Conservation (phyloP, 2,888 invertebrate genomes). For the Tiliacea citrago region DNA sequence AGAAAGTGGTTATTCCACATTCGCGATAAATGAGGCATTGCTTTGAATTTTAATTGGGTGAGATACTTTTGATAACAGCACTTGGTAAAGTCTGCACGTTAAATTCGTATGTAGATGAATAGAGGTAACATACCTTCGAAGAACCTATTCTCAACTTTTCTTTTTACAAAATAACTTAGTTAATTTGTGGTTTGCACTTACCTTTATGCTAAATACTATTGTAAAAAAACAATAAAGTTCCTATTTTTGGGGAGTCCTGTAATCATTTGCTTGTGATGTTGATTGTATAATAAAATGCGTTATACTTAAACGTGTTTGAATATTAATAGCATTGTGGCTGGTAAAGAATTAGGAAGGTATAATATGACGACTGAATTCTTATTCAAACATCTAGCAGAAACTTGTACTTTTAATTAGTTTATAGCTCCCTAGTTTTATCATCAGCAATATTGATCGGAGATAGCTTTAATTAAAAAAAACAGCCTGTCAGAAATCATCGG, state of each 20-base stretch:
- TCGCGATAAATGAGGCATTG: slow-evolving; percentile 10
- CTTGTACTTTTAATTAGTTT: not conserved
- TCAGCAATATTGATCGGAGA: not conserved
- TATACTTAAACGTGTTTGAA: not conserved
- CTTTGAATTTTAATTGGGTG: slow-evolving; percentile 21
- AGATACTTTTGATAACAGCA: not conserved
- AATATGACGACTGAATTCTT: not conserved
- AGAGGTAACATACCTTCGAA: not conserved
- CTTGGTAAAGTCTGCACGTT: slow-evolving; percentile 1
- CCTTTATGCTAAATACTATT: not conserved
- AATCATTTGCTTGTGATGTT: not conserved
- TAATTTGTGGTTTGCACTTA: not conserved
- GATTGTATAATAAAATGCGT: not conserved
- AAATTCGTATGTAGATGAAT: not conserved
- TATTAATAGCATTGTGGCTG: not conserved
- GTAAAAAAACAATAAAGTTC: not conserved
- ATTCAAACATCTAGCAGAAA: not conserved
- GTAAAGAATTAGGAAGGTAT: not conserved
- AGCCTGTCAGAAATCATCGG: slow-evolving; percentile 7
- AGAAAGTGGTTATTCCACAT: slow-evolving; percentile 9
- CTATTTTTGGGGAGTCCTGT: not conserved
- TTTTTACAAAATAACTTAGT: not conserved
- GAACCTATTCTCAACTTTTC: not conserved
- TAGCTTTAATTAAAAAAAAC: not conserved
- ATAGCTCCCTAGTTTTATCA: not conserved